Base-by-base conservation (phyloP, 2,113 vertebrate species). In the Malurus elegans region DNA sequence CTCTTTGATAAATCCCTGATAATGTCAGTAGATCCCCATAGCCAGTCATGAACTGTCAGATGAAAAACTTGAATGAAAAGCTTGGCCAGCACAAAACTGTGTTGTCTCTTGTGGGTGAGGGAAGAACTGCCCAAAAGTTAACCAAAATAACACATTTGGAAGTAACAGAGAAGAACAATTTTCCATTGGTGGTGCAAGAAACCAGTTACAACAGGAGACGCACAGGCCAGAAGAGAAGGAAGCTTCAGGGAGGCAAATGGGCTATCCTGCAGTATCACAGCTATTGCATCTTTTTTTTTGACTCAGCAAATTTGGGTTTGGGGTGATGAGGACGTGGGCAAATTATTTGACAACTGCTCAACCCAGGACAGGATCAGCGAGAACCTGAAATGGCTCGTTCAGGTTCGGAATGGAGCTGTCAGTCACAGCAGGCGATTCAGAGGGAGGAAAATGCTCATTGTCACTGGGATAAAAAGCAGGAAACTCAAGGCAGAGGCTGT, bases 401-500 rank as follows among this genome's bases (percentile, higher is more conserved):
- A 45, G 9, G 44, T 56, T 62, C 70, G 51, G 34, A 79, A 75
- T 75, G 23, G 51, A 72, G 28, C 73, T 51, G 14, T n/a, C 56
- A 64, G 44, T 38, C 80, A 47, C 29, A 60, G 47, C 47, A 82
- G 61, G 62, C 0, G 2, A 51, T 66, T 81, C 18, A 62, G 40
- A 45, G 64, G 45, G 42, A 84, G 25, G 36, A 10, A 61, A 62
- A 73, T 31, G 34, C 17, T 62, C n/a, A 1, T 14, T 66, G 31
- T 9, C 2, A 2, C 34, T 1, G 0, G 29, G 62, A 20, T 15
- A 16, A 11, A 26, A 16, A 70, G 24, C 14, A 32, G 4, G 26
- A 31, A 62, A n/a, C 18, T 67, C 18, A 19, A 60, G 79, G 83
- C 67, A 76, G 62, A 57, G 28, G 45, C 38, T 76, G 14, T 57